Conservation (phyloP, 2,113 vertebrate species). For the Percina caprodes region DNA sequence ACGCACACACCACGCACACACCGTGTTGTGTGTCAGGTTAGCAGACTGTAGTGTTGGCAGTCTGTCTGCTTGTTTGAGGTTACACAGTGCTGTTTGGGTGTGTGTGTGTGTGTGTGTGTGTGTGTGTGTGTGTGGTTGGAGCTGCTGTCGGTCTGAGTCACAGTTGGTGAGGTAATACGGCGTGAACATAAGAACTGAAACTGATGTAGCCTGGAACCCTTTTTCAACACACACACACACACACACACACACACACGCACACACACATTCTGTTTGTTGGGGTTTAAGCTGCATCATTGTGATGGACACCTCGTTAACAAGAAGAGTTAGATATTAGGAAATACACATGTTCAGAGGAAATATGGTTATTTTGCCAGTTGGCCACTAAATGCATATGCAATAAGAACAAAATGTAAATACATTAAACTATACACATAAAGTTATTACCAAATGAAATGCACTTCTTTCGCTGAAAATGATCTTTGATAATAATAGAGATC, state of each 20-base stretch:
- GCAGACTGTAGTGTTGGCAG: neutral
- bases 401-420: too few relatives aligned
- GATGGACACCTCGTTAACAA: neutral
- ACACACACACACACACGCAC: neutral
- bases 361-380: neutral
- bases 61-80: conserved; percentile 15
- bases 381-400: too few relatives aligned
- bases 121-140: too few relatives aligned
- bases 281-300: neutral
- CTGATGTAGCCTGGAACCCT: conserved; percentile 42
- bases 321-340: neutral
- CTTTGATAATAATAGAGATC: too few relatives aligned
- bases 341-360: neutral
- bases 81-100: neutral
- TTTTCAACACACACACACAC: conserved; percentile 19
- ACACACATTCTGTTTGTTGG: neutral
- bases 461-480: too few relatives aligned
- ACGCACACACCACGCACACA: too few relatives aligned
- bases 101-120: too few relatives aligned
- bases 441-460: too few relatives aligned
- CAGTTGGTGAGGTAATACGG: conserved; percentile 39
- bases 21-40: conserved; percentile 3
- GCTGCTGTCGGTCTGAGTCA: conserved; percentile 35
- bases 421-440: too few relatives aligned
- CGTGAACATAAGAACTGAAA: conserved; percentile 42